Evolutionary conservation across 2,797 vertebrate species (phyloP), one percentile per base, ranked within the genome.

Genomic region (Takifugu ocellatus): DNA sequence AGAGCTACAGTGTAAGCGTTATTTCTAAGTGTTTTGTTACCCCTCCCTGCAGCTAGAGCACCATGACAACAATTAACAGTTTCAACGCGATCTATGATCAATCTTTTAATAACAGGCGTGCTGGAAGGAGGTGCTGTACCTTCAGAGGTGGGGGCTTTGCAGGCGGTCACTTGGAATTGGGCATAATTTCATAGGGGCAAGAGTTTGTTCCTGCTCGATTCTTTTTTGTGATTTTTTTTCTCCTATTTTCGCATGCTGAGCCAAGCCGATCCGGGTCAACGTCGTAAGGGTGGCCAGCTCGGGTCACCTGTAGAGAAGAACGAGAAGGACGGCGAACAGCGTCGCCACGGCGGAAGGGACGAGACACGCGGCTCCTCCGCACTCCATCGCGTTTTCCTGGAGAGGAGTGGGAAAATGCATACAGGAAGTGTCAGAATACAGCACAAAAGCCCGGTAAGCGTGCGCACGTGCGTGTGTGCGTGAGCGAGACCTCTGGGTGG

Each of bases 361-460:
- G 58, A 96, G 85, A 72, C 78, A 75, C 8, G 61, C 66, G 0
- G 88, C 93, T 49, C 90, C 91, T 21, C 97, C 96, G 63, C 96
- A 99, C 86, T 99, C 96, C 92, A 95, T 94, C 0, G 96, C 96
- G 68, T 98, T 97, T 74, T 99, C 97, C 96, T 98, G 2, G 5
- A 60, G 15, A 63, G 2, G 36, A 42, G 44, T 17, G 44, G 44
- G 6, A 5, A 45, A 21, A 16, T 2, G 16, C 7, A n/a, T 6
- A 17, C 44, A 45, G n/a, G 5, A 46, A 7, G 21, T 44, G 44
- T 46, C 36, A 11, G 11, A 14, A 21, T 9, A n/a, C 7, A 46
- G 10, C 17, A 9, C 9, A 21, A 21, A 10, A 21, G 42, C 42
- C 6, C 2, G 12, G 44, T 46, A 10, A n/a, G 27, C 2, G 16